Conservation (phyloP, 2,888 invertebrate genomes). For the Nomada fucata region DNA sequence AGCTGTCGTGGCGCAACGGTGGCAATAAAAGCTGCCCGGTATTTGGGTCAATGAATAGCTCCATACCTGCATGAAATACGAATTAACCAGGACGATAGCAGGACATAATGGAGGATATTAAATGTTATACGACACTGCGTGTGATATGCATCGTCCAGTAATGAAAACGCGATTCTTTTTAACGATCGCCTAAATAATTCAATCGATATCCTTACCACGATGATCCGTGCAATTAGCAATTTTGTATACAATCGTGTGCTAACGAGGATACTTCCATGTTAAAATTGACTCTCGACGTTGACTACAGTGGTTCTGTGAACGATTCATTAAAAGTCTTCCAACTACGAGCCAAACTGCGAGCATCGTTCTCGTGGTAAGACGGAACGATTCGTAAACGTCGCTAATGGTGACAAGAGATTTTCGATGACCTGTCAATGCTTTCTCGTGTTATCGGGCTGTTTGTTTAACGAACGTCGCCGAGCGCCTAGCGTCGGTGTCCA, state of each 20-base stretch:
- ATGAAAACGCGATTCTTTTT: no score
- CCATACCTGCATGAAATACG: conserved; percentile 17
- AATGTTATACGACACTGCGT: neutral
- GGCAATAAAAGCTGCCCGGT: conserved; percentile 15
- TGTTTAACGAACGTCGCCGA: conserved; percentile 28
- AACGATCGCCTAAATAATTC: no score
- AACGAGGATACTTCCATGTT: no score
- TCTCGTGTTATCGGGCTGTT: conserved; percentile 29
- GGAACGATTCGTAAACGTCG: conserved; percentile 18
- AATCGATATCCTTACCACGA: no score
- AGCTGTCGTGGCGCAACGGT: conserved; percentile 7
- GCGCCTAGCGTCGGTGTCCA: neutral
- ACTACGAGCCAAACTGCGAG: neutral
- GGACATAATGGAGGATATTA: neutral
- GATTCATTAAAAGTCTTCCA: neutral
- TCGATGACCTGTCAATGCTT: conserved; percentile 19
- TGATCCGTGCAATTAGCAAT: no score
- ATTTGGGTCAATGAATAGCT: conserved; percentile 30
- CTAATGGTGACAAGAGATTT: conserved; percentile 22
- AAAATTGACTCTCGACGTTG: neutral
- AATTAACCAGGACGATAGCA: neutral
- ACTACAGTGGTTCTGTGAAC: neutral
- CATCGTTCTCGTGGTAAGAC: neutral
- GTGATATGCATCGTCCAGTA: no score
- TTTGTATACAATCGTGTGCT: no score